Base-by-base conservation (phyloP, 2,113 vertebrate species). In the Bostrychus sinensis region DNA sequence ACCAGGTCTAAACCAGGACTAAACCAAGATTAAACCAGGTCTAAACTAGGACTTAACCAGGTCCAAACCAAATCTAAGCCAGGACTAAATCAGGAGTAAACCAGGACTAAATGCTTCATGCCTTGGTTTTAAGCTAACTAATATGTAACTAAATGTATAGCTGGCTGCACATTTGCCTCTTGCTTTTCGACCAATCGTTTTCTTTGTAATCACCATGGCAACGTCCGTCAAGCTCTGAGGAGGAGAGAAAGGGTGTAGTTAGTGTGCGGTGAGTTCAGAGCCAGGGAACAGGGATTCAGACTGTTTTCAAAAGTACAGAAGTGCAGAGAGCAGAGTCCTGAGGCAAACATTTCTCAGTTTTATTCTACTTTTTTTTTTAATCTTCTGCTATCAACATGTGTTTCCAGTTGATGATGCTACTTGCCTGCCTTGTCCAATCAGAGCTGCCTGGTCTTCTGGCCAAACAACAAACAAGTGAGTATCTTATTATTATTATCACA, bases 391-490 rank as follows among this genome's bases (percentile, higher is more conserved):
- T 34, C 13, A 76, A 66, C 63, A 91, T 90, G 88, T 73, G 57
- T 62, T 30, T 70, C 12, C 9, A 2, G 55, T 36, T 55, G 77
- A 63, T 78, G 70, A 56, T 89, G 72, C 77, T 89, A 4, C 3
- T 84, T 19, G 41, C 89, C 68, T 86, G 74, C 42, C 55, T 86
- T 50, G 59, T 72, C 37, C 80, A 70, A 48, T 62, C 64, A 39
- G 66, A 80, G 54, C 43, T 66, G 19, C 62, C 25, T 20, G 45
- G 54, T 60, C 75, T 82, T 80, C 56, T 70, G 82, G 59, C n/a
- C 70, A 80, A 70, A 46, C 74, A 77, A 25, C 70, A 70, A 72
- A 80, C 82, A 90, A 88, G 89, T 91, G 82, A 89, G 88, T 20
- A 5, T 60, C 10, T 43, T 28, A 26, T 32, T 17, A 54, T n/a